phyloP scores from a whole-genome alignment of 2,113 vertebrate species.

The Leucopsar rothschildi region DNA sequence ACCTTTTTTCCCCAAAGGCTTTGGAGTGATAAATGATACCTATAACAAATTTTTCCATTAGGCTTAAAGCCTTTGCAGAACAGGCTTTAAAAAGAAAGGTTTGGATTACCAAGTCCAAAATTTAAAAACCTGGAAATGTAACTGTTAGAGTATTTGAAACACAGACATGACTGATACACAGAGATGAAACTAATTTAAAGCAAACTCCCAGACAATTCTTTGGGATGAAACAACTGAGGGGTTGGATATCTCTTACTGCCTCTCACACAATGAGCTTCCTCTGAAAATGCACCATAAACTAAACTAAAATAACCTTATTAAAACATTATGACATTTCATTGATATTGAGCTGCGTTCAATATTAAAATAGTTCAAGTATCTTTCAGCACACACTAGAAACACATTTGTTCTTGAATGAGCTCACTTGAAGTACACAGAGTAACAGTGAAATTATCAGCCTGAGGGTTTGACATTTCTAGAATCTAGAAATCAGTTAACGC shows the following conservation, averaged over 20 bases:
- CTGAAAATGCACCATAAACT: neutral
- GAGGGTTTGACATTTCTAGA: neutral
- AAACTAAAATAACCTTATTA: neutral
- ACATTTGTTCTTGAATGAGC: neutral
- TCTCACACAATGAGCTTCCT: neutral
- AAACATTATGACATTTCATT: neutral
- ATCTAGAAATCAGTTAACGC: neutral
- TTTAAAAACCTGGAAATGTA: neutral
- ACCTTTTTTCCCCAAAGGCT: conserved; percentile 39
- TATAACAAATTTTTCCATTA: neutral
- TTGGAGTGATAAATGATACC: conserved; percentile 26
- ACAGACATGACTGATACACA: neutral
- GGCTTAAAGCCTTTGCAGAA: neutral
- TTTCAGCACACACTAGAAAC: neutral
- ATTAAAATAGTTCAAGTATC: neutral
- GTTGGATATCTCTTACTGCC: neutral
- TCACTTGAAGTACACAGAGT: neutral
- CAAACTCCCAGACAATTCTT: neutral
- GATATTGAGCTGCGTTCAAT: neutral
- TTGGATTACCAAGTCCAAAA: neutral
- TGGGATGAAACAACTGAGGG: neutral
- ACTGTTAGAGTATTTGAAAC: neutral
- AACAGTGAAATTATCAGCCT: neutral
- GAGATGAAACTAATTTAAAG: neutral
- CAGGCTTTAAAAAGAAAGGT: neutral